Percentiles rank a stretch among this genome's conserved stretches.
These are phyloP conservation scores for Cephus pulcher DNA, from an alignment of 2,888 invertebrate genomes.

Conservation along the genomic window DNA sequence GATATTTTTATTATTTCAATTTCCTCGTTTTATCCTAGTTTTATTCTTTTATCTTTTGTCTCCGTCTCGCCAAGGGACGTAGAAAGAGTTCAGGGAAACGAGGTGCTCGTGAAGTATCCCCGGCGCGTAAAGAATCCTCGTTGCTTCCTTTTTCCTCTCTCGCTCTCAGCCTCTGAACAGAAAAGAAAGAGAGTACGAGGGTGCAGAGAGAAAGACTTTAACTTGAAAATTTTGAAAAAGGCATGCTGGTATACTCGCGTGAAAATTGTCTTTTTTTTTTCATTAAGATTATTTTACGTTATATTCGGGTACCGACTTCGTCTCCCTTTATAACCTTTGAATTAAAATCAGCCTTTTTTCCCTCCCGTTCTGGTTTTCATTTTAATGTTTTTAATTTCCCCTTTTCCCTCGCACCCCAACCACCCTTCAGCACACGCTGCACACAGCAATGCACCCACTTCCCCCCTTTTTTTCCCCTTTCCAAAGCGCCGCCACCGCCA, in stretches of 20 bases:
- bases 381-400: constrained; percentile 19
- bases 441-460: not conserved
- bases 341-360: constrained; percentile 13
- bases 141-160: not conserved
- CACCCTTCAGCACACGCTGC: not conserved
- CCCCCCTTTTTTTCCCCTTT: not conserved
- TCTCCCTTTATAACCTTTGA: not conserved
- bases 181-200: not conserved
- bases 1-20: not conserved
- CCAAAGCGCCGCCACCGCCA: not conserved
- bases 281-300: not conserved
- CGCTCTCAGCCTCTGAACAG: not conserved
- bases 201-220: not conserved
- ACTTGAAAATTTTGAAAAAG: not conserved
- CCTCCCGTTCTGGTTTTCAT: constrained; percentile 19
- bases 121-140: constrained; percentile 11
- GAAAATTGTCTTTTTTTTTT: not conserved
- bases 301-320: not conserved
- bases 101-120: not conserved
- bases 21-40: not conserved
- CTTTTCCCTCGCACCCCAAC: constrained; percentile 3
- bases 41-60: not conserved
- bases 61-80: not conserved
- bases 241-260: not conserved
- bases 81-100: not conserved